phyloP scores from a whole-genome alignment of 2,797 vertebrate genomes.

The Sardinella longiceps region DNA sequence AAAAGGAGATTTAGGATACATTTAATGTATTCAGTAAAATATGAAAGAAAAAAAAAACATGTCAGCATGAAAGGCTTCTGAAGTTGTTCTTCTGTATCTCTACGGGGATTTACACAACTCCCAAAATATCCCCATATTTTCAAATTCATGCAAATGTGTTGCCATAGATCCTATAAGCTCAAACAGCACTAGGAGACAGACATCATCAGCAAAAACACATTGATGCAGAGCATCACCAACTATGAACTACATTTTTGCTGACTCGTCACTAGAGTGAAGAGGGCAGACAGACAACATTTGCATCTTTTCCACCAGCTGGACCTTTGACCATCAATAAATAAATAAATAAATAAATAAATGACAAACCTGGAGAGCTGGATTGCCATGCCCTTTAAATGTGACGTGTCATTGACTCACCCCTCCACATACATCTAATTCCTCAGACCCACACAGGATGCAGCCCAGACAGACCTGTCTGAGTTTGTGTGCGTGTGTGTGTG shows the following conservation, averaged over 20 bases:
- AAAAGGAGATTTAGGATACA: not conserved
- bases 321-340: not conserved
- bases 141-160: not conserved
- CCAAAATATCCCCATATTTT: not conserved
- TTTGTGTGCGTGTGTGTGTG: not conserved
- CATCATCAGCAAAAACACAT: not conserved
- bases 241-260: not conserved
- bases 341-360: no score
- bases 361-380: not conserved
- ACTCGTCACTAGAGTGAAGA: no score
- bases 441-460: not conserved
- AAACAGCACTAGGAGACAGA: not conserved
- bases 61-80: not conserved
- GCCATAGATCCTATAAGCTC: not conserved
- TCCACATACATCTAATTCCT: not conserved
- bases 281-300: not conserved
- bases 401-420: not conserved
- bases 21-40: not conserved
- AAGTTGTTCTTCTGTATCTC: not conserved
- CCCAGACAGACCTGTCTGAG: not conserved
- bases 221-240: not conserved
- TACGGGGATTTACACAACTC: not conserved
- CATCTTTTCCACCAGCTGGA: not conserved
- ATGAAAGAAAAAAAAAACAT: no score
- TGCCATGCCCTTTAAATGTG: not conserved